These are phyloP conservation scores for Dynastes grantii DNA, from an alignment of 2,888 invertebrate species.

Conservation along the genomic window DNA sequence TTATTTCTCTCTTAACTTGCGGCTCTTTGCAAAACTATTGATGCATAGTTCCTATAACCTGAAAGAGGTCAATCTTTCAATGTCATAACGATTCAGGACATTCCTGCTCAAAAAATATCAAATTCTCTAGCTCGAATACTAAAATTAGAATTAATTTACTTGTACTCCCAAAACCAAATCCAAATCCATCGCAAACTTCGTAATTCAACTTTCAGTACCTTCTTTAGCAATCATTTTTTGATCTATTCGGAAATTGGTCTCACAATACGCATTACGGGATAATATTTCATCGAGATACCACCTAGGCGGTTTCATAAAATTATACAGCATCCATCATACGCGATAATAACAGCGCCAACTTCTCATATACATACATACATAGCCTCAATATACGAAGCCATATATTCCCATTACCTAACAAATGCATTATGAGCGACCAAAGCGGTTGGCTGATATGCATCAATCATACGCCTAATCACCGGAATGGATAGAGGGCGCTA, in stretches of 20 bases:
- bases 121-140: too few species aligned
- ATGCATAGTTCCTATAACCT: too few species aligned
- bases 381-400: background rate
- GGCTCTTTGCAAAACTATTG: too few species aligned
- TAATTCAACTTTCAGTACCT: background rate
- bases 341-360: constrained; percentile 5
- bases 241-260: background rate
- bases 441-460: constrained; percentile 8
- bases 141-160: too few species aligned
- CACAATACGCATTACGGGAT: constrained; percentile 1
- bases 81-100: too few species aligned
- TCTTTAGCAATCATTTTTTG: background rate
- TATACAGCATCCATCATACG: constrained; percentile 34
- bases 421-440: background rate
- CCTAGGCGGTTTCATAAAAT: constrained; percentile 22
- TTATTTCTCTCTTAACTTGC: too few species aligned
- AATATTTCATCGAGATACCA: constrained; percentile 19
- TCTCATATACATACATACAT: background rate
- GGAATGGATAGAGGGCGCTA: background rate
- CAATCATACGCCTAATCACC: constrained; percentile 32
- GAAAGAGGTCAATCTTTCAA: too few species aligned
- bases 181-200: too few species aligned
- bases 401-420: background rate
- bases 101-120: too few species aligned
- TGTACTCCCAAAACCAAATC: too few species aligned